Conservation (phyloP, 2,113 vertebrate species). For the Sterrhoptilus dennistouni region DNA sequence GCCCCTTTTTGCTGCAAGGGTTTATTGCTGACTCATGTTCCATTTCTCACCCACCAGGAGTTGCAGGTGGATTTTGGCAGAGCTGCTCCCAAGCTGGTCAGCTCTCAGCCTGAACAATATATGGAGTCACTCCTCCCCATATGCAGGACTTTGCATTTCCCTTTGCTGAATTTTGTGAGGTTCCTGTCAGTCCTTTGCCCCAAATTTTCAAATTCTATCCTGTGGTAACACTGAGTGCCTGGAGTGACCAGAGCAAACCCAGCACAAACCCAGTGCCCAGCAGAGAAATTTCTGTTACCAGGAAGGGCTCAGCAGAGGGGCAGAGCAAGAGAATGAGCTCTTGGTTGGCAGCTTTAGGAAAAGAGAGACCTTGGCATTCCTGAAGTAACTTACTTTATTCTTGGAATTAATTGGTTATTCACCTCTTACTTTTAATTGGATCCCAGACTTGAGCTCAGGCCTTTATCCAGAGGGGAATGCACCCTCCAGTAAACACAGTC, state of each 20-base stretch:
- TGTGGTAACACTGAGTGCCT: neutral
- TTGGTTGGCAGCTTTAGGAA: neutral
- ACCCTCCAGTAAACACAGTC: neutral
- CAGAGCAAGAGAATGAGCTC: neutral
- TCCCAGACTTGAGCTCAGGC: neutral
- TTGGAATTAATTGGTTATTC: neutral
- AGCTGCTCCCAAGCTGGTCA: neutral
- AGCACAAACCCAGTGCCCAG: neutral
- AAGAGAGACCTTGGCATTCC: neutral
- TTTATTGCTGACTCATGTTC: neutral
- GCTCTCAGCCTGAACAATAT: neutral
- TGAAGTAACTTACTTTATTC: neutral
- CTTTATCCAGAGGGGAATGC: neutral
- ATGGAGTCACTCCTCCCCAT: rapidly evolving
- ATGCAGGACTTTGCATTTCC: rapidly evolving
- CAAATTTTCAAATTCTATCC: rapidly evolving
- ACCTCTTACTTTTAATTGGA: neutral
- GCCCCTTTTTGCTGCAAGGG: neutral
- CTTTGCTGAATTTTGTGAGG: too few relatives aligned
- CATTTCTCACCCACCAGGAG: neutral
- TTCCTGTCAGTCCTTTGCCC: neutral
- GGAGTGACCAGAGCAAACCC: neutral
- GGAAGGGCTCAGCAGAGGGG: neutral
- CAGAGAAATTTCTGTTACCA: neutral
- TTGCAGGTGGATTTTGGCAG: neutral